Evolutionary conservation across 2,113 vertebrate species (phyloP), one percentile per base, ranked within the genome.

Genomic region (Phalacrocorax aristotelis): DNA sequence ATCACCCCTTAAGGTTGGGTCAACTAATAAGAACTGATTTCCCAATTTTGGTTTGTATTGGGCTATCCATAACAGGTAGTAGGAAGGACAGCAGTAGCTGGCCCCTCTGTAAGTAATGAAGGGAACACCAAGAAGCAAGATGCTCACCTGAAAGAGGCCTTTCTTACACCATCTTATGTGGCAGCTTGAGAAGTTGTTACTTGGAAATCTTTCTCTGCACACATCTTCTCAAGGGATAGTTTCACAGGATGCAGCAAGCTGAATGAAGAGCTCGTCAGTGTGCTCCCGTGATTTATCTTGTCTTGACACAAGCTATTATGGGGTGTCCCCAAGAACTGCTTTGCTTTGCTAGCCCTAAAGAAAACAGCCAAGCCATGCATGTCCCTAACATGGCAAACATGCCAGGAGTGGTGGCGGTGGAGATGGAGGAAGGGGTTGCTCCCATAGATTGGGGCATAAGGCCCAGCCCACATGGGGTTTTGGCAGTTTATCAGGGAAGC

Each of bases 371-470:
- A 60, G 34, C 26, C 2, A 3, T 40, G 34, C 29, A 17, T 1
- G 4, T 44, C 20, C 30, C 77, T 81, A 66, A 30, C 2, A 2
- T 18, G 52, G 44, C 42, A 75, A 68, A 90, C 83, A 57, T 44
- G 15, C 55, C 14, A 22, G 46, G 34, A 75, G 9, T 6, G 1
- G 26, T 30, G 51, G 36, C 16, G 22, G 48, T 7, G 18, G 48
- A 77, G 22, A 52, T 7, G 18, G 48, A 77, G 58, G 36, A 57
- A 40, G 11, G 21, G 7, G 49, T 87, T 0, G 0, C 29, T 90
- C 23, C 44, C 2, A 2, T 49, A 23, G 19, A 0, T 18, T 2
- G 1, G 9, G 36, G 8, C 3, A 1, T 79, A 40, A 62, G 9
- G 38, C 66, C 32, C 36, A 76, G 58, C 29, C 29, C 20, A 3